These are phyloP conservation scores for Agrilus biguttatus DNA, from an alignment of 2,888 invertebrate genomes.

Conservation along the genomic window DNA sequence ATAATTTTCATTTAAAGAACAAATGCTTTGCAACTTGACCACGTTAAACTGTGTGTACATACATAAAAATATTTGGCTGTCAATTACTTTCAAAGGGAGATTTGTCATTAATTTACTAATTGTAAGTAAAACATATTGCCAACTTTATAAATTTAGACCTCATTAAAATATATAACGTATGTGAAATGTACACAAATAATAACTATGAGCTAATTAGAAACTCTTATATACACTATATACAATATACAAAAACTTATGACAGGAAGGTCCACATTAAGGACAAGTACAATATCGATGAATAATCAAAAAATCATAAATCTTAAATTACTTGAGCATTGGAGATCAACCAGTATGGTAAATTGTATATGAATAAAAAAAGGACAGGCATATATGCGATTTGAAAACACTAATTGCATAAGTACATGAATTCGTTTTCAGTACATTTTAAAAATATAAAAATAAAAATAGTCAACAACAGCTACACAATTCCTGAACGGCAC, in stretches of 20 bases:
- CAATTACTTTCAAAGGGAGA: background rate
- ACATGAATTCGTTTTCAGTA: conserved; percentile 8
- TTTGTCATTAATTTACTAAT: background rate
- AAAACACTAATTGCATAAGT: conserved; percentile 2
- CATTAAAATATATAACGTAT: conserved; percentile 23
- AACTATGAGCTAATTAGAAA: conserved; percentile 24
- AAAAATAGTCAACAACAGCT: conserved; percentile 27
- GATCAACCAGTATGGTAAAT: conserved; percentile 19
- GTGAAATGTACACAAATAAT: conserved; percentile 12
- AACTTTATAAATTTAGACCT: conserved; percentile 28
- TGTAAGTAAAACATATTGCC: conserved; percentile 23
- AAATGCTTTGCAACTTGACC: no score
- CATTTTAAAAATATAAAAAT: conserved; percentile 18
- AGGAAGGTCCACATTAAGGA: conserved; percentile 26
- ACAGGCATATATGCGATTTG: no score
- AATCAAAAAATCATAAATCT: conserved; percentile 14
- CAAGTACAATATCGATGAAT: conserved; percentile 18
- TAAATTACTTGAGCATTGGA: conserved; percentile 26
- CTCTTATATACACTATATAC: conserved; percentile 28
- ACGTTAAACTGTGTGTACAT: no score
- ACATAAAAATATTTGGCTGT: background rate
- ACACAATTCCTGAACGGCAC: conserved; percentile 26
- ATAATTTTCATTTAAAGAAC: no score
- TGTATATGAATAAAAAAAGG: no score
- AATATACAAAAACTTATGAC: conserved; percentile 24